Evolutionary conservation across 2,113 vertebrate species (phyloP), one percentile per base, ranked within the genome.

Genomic region (Lathamus discolor): DNA sequence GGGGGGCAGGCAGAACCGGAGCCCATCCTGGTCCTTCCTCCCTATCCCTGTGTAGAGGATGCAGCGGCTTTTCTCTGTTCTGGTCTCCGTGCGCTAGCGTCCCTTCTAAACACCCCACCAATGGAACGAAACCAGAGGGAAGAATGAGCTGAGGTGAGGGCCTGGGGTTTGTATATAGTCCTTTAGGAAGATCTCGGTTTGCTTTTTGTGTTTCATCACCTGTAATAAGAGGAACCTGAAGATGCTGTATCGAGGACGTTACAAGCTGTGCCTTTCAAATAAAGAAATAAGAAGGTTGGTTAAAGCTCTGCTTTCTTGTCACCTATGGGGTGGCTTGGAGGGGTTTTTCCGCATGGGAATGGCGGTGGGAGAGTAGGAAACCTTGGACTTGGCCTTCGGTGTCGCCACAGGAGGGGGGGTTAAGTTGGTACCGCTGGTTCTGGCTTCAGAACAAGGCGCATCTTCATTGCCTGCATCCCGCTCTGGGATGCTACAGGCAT

Each of bases 181-280:
- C 97, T 97, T 97, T 97, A 98, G 97, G 96, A 94, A 97, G 74
- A 95, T 92, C 96, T 97, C 85, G 95, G 96, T 97, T 96, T 92
- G 97, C 96, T 97, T 96, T 93, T 94, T 96, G 97, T 98, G 97
- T 97, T 97, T 97, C 95, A 96, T 95, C 96, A 96, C 97, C 96
- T 97, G 95, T 96, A 92, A 74, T 33, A 95, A 96, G 97, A 97
- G 95, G 97, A 97, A 97, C 93, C 94, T 96, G 93, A 92, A 95
- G 95, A 95, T 93, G 94, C 97, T 97, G 98, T 98, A 93, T 97
- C 83, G 90, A 97, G 97, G 97, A 97, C 96, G 98, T 98, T 98
- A 96, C 95, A 97, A 97, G 98, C 97, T 98, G 98, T 98, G 98
- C 98, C 98, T 98, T 98, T 98, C 97, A 97, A 98, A 98, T 98